phyloP scores from a whole-genome alignment of 2,797 vertebrate species.

The Pangasius djambal region DNA sequence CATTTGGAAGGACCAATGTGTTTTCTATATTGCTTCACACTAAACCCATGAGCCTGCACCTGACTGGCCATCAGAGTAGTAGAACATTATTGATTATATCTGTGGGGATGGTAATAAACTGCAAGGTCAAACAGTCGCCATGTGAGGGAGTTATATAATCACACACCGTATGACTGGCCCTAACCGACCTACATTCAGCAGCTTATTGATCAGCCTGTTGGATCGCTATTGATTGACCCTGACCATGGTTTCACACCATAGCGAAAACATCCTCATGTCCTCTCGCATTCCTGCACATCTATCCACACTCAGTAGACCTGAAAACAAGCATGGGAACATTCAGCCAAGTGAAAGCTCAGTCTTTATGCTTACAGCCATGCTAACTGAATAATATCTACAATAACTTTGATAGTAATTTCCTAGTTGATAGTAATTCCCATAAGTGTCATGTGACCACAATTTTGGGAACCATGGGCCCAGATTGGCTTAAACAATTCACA shows the following conservation, averaged over 20 bases:
- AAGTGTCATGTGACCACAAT: neutral
- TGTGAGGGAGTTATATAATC: slow-evolving; percentile 51
- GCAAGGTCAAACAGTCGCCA: slow-evolving; percentile 34
- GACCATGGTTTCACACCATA: slow-evolving; percentile 19
- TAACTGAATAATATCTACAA: neutral
- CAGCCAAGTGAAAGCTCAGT: neutral
- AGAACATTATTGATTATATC: slow-evolving; percentile 47
- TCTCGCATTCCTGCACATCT: slow-evolving; percentile 25
- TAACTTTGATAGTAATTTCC: neutral
- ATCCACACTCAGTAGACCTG: neutral
- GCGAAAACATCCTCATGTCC: slow-evolving; percentile 42
- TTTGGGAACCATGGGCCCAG: neutral
- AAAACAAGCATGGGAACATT: neutral
- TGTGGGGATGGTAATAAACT: slow-evolving; percentile 37
- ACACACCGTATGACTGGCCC: slow-evolving; percentile 28
- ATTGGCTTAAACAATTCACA: neutral
- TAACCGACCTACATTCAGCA: slow-evolving; percentile 31
- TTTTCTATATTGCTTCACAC: too few relatives aligned
- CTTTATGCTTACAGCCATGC: neutral
- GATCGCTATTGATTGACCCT: slow-evolving; percentile 53
- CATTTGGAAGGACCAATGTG: too few relatives aligned
- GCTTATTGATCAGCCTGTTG: slow-evolving; percentile 45
- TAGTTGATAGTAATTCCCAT: neutral
- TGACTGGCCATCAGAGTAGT: slow-evolving; percentile 38
- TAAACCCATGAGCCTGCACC: neutral